Evolutionary conservation across 1,140 invertebrate species (phyloP).

Genomic region (Pseudoatta argentina): DNA sequence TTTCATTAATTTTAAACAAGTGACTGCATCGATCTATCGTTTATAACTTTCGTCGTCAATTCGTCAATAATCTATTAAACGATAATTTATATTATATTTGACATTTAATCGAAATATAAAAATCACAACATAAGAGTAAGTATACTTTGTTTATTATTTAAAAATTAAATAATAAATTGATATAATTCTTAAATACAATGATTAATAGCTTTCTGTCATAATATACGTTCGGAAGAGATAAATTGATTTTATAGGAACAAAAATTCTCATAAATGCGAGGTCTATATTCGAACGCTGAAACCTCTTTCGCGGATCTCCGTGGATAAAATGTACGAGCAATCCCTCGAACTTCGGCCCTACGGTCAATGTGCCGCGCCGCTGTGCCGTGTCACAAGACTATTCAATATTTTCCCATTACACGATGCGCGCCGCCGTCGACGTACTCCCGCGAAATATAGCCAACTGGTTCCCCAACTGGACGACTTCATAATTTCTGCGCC

Average conservation of each 20-base stretch:
- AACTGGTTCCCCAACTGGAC: conserved; percentile 78
- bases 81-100: background rate
- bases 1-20: background rate
- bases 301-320: conserved; percentile 69
- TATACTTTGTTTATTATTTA: background rate
- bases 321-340: conserved; percentile 70
- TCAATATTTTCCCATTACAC: conserved; percentile 78
- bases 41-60: background rate
- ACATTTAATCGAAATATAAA: background rate
- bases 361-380: conserved; percentile 60
- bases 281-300: background rate
- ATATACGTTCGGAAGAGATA: background rate
- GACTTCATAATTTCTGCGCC: conserved; percentile 82
- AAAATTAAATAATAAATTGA: conserved; percentile 3
- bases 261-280: background rate
- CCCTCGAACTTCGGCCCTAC: conserved; percentile 63
- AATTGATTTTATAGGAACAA: background rate
- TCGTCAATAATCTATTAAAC: background rate
- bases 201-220: background rate
- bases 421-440: conserved; percentile 64
- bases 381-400: conserved; percentile 73
- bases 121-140: background rate
- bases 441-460: conserved; percentile 78
- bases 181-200: background rate
- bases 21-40: background rate